Evolutionary conservation across 2,888 invertebrate species (phyloP), one percentile per base, ranked within the genome.

Genomic region (Notodonta dromedarius): DNA sequence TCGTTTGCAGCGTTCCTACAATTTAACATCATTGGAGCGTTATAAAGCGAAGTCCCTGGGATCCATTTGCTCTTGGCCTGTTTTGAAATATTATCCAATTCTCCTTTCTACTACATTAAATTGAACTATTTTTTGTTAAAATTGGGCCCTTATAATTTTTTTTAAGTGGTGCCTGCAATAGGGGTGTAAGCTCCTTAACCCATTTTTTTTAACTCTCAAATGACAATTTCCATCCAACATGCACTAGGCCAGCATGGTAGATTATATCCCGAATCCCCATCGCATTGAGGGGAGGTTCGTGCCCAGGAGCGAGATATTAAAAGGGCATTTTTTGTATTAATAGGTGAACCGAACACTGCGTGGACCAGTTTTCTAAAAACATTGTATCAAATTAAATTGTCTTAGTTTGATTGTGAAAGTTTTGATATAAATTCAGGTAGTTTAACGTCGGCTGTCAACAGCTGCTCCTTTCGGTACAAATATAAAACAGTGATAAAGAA

Each of bases 1-100:
- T 76, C 57, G 61, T 63, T 60, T 68, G 70, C 77, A 68, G 63
- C 68, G 69, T 71, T 68, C 71, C 62, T 68, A 71, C 77, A 78
- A 80, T 82, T 80, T 74, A 77, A 76, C 78, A 75, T 71, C 70
- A 73, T 59, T 70, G 69, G 66, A 77, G 71, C 78, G 70, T 66
- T 67, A 64, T 65, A 62, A 65, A 71, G 70, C 73, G 72, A 78
- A 81, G 81, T 82, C 75, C 69, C 73, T 60, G 62, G 68, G 70
- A 74, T 66, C 67, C 69, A 65, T 61, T 70, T 77, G 62, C 73
- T 67, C 73, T 66, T 68, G 76, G 73, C 77, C 69, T 78, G 76
- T 83, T 85, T 85, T 80, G 81, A 83, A 88, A 6, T 35, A 35
- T 35, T 5, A 35, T 24, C 24, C 24, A 1, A 24, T 24, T 24